These are phyloP conservation scores for Regulus satrapa DNA, from an alignment of 2,113 vertebrate species.

Conservation along the genomic window DNA sequence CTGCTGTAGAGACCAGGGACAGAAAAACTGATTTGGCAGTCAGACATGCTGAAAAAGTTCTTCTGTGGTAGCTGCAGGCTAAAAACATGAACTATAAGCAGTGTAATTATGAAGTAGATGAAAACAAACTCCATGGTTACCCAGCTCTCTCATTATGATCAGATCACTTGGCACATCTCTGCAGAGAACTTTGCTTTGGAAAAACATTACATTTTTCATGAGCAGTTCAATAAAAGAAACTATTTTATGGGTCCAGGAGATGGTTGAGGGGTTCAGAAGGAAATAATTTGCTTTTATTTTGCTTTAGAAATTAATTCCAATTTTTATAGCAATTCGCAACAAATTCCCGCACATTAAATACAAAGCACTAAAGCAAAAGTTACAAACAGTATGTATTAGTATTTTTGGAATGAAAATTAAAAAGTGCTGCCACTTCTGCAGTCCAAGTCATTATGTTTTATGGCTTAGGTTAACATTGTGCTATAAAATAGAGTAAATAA, in stretches of 20 bases:
- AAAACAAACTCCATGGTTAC: constrained; percentile 4
- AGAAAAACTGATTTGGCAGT: constrained; percentile 13
- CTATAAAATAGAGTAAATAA: constrained; percentile 74
- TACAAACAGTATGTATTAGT: constrained; percentile 35
- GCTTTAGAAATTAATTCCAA: constrained; percentile 57
- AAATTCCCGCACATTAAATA: constrained; percentile 61
- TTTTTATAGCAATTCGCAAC: constrained; percentile 51
- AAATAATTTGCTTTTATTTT: constrained; percentile 52
- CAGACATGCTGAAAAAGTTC: background rate
- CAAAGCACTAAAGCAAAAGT: constrained; percentile 42
- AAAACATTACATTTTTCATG: constrained; percentile 33
- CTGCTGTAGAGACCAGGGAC: background rate
- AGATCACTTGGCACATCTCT: constrained; percentile 53
- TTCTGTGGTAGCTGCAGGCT: constrained; percentile 21
- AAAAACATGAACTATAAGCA: constrained; percentile 13
- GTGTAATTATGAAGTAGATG: constrained; percentile 8
- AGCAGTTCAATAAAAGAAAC: background rate
- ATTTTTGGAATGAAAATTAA: constrained; percentile 68
- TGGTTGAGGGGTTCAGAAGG: constrained; percentile 6
- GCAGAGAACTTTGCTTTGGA: constrained; percentile 38
- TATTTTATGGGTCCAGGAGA: background rate
- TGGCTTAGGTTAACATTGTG: constrained; percentile 65
- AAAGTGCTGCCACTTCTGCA: constrained; percentile 51
- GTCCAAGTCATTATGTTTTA: constrained; percentile 72
- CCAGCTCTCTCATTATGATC: background rate